Evolutionary conservation across 1,140 invertebrate genomes (phyloP).

Genomic region (Ceratitis capitata): DNA sequence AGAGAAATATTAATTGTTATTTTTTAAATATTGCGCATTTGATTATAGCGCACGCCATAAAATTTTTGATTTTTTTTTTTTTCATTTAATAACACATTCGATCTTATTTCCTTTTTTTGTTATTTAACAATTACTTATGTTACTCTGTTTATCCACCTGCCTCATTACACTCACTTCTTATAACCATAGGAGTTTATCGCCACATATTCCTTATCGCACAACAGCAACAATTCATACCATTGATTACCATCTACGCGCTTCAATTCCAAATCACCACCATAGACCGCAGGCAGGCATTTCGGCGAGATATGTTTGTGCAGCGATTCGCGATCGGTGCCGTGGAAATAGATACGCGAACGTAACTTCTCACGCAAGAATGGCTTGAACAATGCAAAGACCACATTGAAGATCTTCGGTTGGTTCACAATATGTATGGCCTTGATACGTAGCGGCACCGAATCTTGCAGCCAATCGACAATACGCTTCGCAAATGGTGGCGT

Average conservation of each 20-base stretch:
- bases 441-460: constrained; percentile 81
- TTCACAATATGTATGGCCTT: constrained; percentile 90
- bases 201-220: constrained; percentile 78
- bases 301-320: constrained; percentile 82
- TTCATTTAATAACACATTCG: neutral
- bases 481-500: constrained; percentile 83
- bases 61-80: neutral
- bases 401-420: constrained; percentile 88
- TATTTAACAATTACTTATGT: no score
- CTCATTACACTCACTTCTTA: constrained; percentile 69
- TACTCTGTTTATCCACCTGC: no score
- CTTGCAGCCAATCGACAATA: constrained; percentile 82
- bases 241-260: constrained; percentile 73
- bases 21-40: neutral
- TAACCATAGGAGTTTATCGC: constrained; percentile 82
- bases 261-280: constrained; percentile 79
- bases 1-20: neutral
- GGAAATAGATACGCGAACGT: constrained; percentile 80
- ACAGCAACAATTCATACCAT: constrained; percentile 77
- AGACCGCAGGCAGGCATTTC: constrained; percentile 79
- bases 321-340: constrained; percentile 82
- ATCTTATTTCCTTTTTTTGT: no score
- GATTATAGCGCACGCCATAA: neutral
- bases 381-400: constrained; percentile 87
- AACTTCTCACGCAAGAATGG: constrained; percentile 84